Evolutionary conservation across 2,797 vertebrate genomes (phyloP).

Genomic region (Melanotaenia nigrans): DNA sequence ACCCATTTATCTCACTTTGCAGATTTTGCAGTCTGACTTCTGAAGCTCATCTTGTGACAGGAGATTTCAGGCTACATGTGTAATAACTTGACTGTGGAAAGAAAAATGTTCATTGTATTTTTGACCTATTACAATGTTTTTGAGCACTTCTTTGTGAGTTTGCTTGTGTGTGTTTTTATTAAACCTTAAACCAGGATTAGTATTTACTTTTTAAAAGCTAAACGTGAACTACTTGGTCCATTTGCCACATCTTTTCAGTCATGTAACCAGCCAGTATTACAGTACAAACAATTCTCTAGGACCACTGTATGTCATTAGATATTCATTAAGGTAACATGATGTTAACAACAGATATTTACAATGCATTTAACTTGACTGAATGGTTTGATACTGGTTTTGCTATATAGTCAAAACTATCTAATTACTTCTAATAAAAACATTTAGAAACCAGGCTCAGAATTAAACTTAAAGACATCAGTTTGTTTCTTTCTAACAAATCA

Average conservation of each 20-base stretch:
- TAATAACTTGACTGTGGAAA: not conserved
- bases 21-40: not conserved
- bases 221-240: not conserved
- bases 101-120: not conserved
- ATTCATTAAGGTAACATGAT: not conserved
- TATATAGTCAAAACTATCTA: too few species aligned
- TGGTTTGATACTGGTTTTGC: too few species aligned
- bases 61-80: not conserved
- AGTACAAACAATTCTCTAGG: not conserved
- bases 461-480: not conserved
- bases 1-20: not conserved
- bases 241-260: not conserved
- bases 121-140: not conserved
- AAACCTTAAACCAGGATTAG: too few species aligned
- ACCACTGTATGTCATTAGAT: not conserved
- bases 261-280: not conserved
- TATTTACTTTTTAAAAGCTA: not conserved
- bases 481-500: not conserved
- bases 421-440: too few species aligned
- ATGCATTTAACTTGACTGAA: too few species aligned
- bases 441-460: too few species aligned
- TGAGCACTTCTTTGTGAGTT: not conserved
- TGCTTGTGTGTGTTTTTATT: not conserved
- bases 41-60: not conserved
- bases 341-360: not conserved